A percentile compares a stretch with the other conserved stretches of the same genome.
phyloP scores from a whole-genome alignment of 2,888 invertebrate species.

The Trichopoda pennipes region DNA sequence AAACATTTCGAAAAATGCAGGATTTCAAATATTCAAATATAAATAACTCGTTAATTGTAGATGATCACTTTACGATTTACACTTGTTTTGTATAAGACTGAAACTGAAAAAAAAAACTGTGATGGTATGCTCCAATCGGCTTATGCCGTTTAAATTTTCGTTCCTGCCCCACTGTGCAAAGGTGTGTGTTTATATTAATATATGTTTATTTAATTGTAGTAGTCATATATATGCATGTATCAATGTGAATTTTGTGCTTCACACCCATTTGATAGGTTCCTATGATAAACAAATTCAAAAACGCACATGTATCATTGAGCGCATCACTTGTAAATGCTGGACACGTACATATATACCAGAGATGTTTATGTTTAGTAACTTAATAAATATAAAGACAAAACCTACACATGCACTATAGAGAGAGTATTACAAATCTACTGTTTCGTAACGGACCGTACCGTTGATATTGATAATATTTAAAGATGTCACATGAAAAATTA shows the following conservation, averaged over 20 bases:
- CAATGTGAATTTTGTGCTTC: slow-evolving; percentile 31
- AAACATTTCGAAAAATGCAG: too few relatives aligned
- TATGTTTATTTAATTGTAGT: neutral
- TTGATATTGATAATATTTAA: slow-evolving; percentile 62
- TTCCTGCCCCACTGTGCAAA: too few relatives aligned
- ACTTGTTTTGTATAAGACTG: too few relatives aligned
- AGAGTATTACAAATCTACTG: slow-evolving; percentile 37
- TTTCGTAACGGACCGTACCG: slow-evolving; percentile 19
- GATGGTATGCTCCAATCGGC: too few relatives aligned
- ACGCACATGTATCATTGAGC: slow-evolving; percentile 53
- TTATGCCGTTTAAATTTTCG: too few relatives aligned
- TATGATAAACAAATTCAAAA: slow-evolving; percentile 45
- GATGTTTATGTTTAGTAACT: slow-evolving; percentile 50
- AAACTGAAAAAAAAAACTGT: too few relatives aligned
- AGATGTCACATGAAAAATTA: slow-evolving; percentile 70
- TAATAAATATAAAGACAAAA: slow-evolving; percentile 17
- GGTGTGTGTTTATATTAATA: neutral
- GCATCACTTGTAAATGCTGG: slow-evolving; percentile 66
- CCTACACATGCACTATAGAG: slow-evolving; percentile 27
- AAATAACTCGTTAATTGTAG: too few relatives aligned
- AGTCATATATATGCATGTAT: neutral
- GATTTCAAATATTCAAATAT: too few relatives aligned
- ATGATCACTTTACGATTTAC: too few relatives aligned
- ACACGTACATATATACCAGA: slow-evolving; percentile 67
- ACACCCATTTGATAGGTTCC: slow-evolving; percentile 66